phyloP scores from a whole-genome alignment of 1,140 invertebrate genomes.

The Lordiphosa stackelbergi region DNA sequence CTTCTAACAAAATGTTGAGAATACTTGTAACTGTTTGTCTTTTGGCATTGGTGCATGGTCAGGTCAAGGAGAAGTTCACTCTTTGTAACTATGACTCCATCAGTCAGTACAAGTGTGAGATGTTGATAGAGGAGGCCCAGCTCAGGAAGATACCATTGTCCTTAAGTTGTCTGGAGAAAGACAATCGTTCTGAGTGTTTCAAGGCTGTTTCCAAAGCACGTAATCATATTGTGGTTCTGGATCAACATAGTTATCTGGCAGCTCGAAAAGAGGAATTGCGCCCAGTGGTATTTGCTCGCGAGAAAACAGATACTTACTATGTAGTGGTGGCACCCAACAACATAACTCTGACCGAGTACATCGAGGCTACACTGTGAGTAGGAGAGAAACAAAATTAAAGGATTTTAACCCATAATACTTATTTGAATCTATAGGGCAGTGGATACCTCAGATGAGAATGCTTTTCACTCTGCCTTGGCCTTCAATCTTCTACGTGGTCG shows the following conservation, averaged over 20 bases:
- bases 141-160: too few species aligned
- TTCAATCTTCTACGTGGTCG: slow-evolving; percentile 25
- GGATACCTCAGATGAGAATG: slow-evolving; percentile 9
- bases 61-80: too few species aligned
- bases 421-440: neutral
- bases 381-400: too few species aligned
- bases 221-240: slow-evolving; percentile 21
- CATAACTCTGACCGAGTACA: slow-evolving; percentile 14
- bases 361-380: slow-evolving; percentile 25
- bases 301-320: slow-evolving; percentile 1
- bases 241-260: slow-evolving; percentile 9
- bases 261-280: slow-evolving; percentile 12
- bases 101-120: too few species aligned
- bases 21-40: too few species aligned
- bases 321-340: slow-evolving; percentile 24
- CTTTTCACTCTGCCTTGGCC: slow-evolving; percentile 21
- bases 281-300: slow-evolving; percentile 19
- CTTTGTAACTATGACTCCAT: too few species aligned
- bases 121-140: too few species aligned
- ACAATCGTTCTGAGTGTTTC: too few species aligned
- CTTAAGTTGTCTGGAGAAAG: too few species aligned
- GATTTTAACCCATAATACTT: neutral
- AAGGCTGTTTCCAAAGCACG: too few species aligned
- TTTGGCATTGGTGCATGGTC: too few species aligned
- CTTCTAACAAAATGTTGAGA: slow-evolving; percentile 1